These are phyloP conservation scores for Poeciliopsis presidionis DNA, from an alignment of 2,797 vertebrate species.

Conservation along the genomic window DNA sequence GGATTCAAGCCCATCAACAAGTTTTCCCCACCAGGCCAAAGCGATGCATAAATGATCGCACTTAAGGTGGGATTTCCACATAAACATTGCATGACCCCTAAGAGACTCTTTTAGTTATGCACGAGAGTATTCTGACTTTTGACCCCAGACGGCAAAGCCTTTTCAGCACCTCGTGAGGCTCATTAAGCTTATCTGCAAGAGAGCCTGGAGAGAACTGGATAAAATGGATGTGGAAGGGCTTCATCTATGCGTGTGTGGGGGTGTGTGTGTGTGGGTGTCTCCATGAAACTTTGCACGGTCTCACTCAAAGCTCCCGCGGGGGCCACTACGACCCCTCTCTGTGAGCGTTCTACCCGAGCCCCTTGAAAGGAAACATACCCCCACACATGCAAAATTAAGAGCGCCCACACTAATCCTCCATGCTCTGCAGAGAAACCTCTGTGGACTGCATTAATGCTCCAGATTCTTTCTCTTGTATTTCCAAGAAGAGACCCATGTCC, in stretches of 20 bases:
- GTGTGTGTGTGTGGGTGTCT: conserved; percentile 37
- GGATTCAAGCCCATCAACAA: conserved; percentile 52
- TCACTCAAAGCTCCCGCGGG: conserved; percentile 49
- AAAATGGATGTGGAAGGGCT: conserved; percentile 39
- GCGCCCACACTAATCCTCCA: conserved; percentile 32
- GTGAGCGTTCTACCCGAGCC: conserved; percentile 43
- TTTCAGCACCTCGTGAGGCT: conserved; percentile 64
- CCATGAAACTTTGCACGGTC: conserved; percentile 46
- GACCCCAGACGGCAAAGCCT: conserved; percentile 48
- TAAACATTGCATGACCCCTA: conserved; percentile 33
- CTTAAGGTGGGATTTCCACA: conserved; percentile 54
- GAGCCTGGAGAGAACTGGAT: conserved; percentile 15
- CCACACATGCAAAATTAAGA: conserved; percentile 22
- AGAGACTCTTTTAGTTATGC: conserved; percentile 38
- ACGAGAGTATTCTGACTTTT: conserved; percentile 40
- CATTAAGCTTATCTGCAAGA: conserved; percentile 56
- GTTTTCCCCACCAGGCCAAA: conserved; percentile 34
- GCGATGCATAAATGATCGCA: conserved; percentile 42
- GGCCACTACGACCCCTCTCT: conserved; percentile 45
- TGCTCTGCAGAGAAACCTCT: conserved; percentile 50
- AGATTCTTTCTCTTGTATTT: conserved; percentile 52
- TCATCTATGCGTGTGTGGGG: conserved; percentile 40
- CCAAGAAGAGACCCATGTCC: conserved; percentile 55
- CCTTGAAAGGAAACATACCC: conserved; percentile 54
- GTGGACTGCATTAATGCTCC: conserved; percentile 42